Evolutionary conservation across 2,113 vertebrate genomes (phyloP).

Genomic region (Ctenodactylus gundi): DNA sequence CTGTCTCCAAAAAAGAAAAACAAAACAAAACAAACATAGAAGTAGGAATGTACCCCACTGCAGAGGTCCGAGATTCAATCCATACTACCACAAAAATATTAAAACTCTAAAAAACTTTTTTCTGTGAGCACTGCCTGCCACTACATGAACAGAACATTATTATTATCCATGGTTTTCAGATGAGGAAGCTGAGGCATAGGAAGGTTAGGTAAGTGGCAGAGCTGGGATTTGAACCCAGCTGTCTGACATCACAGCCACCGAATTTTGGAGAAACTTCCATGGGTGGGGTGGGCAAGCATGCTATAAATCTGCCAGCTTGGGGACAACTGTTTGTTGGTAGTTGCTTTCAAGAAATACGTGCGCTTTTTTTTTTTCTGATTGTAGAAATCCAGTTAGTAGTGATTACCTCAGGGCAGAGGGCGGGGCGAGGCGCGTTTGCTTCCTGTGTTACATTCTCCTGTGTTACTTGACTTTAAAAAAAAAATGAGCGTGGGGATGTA

Average conservation of each 20-base stretch:
- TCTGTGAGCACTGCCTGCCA: too few species aligned
- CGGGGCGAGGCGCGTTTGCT: not conserved
- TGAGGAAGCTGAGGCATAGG: not conserved
- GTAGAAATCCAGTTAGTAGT: not conserved
- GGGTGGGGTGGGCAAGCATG: not conserved
- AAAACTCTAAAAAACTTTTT: not conserved
- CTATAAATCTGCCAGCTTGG: too few species aligned
- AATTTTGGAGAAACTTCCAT: not conserved
- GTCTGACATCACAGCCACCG: not conserved
- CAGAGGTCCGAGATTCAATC: not conserved
- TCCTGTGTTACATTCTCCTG: not conserved
- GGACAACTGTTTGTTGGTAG: not conserved
- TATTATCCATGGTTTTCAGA: not conserved
- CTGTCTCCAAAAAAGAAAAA: not conserved
- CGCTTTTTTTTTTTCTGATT: not conserved
- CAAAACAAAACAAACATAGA: too few species aligned
- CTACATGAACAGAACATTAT: accelerated
- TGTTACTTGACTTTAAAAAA: not conserved
- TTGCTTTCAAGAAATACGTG: not conserved
- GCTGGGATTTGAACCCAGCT: not conserved
- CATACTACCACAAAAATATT: not conserved
- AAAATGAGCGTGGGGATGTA: not conserved
- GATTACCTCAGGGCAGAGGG: not conserved
- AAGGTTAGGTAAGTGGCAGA: not conserved
- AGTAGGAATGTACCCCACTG: not conserved